Conservation (phyloP, 1,140 invertebrate genomes). For the Helicoverpa zea region DNA sequence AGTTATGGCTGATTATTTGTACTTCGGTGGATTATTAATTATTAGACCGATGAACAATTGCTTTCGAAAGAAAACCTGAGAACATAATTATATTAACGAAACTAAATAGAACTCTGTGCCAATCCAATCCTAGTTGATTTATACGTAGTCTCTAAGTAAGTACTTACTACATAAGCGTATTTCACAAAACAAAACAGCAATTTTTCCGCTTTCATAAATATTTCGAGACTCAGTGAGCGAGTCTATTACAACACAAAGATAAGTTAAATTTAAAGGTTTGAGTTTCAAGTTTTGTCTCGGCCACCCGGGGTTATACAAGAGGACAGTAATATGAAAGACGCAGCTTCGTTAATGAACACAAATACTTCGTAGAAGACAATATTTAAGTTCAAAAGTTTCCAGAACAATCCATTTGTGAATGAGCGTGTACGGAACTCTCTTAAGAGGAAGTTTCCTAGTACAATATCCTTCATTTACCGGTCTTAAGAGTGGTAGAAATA, state of each 20-base stretch:
- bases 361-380: conserved; percentile 27
- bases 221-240: background rate
- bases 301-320: background rate
- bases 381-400: conserved; percentile 19
- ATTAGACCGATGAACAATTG: too few relatives aligned
- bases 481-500: background rate
- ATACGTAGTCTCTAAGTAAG: too few relatives aligned
- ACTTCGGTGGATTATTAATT: too few relatives aligned
- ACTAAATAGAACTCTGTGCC: too few relatives aligned
- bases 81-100: too few relatives aligned
- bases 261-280: background rate
- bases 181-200: background rate
- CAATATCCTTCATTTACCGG: background rate
- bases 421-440: background rate
- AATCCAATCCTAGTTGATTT: too few relatives aligned
- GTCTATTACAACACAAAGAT: conserved; percentile 10
- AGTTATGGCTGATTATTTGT: too few relatives aligned
- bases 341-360: conserved; percentile 25
- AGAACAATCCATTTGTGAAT: conserved; percentile 9
- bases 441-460: conserved; percentile 4
- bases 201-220: conserved; percentile 13
- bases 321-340: conserved; percentile 17
- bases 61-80: too few relatives aligned
- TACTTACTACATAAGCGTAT: background rate
- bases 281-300: background rate